Base-by-base conservation (phyloP, 2,113 vertebrate species). In the Microcebus griseorufus region DNA sequence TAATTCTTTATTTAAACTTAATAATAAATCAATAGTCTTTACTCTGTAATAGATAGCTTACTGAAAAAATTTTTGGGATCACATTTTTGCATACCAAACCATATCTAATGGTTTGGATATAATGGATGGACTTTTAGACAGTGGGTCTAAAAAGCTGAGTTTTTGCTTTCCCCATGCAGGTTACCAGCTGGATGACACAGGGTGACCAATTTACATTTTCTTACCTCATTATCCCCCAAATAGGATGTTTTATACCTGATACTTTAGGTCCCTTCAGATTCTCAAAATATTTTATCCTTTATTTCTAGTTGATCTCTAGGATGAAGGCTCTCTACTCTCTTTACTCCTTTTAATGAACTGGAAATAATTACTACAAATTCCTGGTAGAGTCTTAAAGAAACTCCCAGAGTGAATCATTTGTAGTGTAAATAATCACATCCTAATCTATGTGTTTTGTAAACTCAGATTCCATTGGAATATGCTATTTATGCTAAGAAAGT, bases 401-500 rank as follows among this genome's bases (percentile, higher is more conserved):
- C 17, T 67, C 90, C 90, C 92, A 53, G 13, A 76, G 60, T 94
- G 88, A 95, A 79, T 95, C 70, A 93, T 88, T 92, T 86, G 27
- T 78, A 86, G 23, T 75, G 25, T 82, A 65, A 90, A 88, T 82
- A 88, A 93, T 95, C 32, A 89, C 20, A 6, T 45, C n/a, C 16
- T 94, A 92, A 94, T 81, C 90, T 94, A 93, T 85, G 60, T 95
- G 48, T 73, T 96, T 96, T 90, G 27, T 86, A 96, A 95, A 96
- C 65, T 85, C 18, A 65, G 17, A 51, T 95, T 96, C 34, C 72
- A 37, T 37, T 94, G 72, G 9, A 85, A 82, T 90, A 73, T 69
- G 11, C 29, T 94, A 60, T 20, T 67, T 83, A 89, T n/a, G 55
- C 51, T 45, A 89, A 89, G 78, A 95, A 83, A 96, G 75, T 51